Evolutionary conservation across 2,797 vertebrate genomes (phyloP).

Genomic region (Megalops cyprinoides): DNA sequence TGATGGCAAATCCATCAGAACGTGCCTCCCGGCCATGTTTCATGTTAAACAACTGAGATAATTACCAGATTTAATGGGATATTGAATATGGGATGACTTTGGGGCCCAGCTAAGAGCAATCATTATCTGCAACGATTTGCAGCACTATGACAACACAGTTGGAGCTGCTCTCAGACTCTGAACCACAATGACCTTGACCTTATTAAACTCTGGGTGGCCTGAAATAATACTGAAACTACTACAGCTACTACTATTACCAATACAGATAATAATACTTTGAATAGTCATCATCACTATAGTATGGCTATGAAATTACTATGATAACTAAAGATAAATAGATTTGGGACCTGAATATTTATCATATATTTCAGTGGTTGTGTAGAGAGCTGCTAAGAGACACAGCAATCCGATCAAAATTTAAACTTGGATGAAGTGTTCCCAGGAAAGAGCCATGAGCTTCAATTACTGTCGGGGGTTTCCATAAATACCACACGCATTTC

Average conservation of each 20-base stretch:
- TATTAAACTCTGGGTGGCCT: too few species aligned
- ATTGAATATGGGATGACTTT: constrained; percentile 12
- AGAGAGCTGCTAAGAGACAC: background rate
- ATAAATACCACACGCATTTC: constrained; percentile 22
- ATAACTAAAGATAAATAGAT: too few species aligned
- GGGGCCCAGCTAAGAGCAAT: background rate
- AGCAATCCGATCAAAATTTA: too few species aligned
- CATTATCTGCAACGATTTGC: background rate
- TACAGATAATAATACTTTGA: too few species aligned
- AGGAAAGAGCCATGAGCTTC: constrained; percentile 18
- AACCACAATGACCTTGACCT: constrained; percentile 3
- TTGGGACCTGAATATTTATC: background rate
- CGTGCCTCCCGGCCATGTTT: background rate
- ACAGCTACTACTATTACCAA: too few species aligned
- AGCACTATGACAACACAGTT: background rate
- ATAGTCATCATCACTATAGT: too few species aligned
- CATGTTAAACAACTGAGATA: constrained; percentile 25
- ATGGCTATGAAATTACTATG: background rate
- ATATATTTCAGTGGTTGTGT: background rate
- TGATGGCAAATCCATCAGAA: background rate
- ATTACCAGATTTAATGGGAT: constrained; percentile 12
- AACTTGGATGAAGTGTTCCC: constrained; percentile 3
- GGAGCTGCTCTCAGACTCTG: background rate
- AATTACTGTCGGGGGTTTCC: constrained; percentile 26
- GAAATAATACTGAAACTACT: too few species aligned